phyloP scores from a whole-genome alignment of 1,140 invertebrate species.

The Listronotus oregonensis region DNA sequence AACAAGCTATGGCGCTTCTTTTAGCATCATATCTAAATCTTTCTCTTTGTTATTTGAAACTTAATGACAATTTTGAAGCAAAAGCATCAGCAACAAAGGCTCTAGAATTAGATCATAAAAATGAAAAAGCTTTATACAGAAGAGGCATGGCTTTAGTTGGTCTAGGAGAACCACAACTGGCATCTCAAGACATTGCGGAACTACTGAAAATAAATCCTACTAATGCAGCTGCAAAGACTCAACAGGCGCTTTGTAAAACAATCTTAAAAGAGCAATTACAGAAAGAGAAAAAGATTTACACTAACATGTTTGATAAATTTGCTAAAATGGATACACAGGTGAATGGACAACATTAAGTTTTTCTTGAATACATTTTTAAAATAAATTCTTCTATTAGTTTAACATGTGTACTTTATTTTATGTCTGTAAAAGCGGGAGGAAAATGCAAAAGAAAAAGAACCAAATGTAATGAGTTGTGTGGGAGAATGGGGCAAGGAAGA shows the following conservation, averaged over 20 bases:
- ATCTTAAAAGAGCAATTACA: conserved; percentile 76
- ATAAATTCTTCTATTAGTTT: neutral
- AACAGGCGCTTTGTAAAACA: conserved; percentile 73
- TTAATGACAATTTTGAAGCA: conserved; percentile 74
- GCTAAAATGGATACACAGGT: conserved; percentile 81
- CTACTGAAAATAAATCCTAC: conserved; percentile 65
- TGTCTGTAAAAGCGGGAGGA: conserved; percentile 64
- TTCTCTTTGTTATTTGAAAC: conserved; percentile 84
- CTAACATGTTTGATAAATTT: conserved; percentile 94
- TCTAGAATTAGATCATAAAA: conserved; percentile 75
- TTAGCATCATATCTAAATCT: conserved; percentile 82
- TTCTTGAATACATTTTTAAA: neutral
- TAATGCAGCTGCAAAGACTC: conserved; percentile 83
- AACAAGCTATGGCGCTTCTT: conserved; percentile 67
- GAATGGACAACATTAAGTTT: conserved; percentile 44
- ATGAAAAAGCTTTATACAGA: conserved; percentile 90
- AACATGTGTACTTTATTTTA: conserved; percentile 25
- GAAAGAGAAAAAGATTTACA: conserved; percentile 89
- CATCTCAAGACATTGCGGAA: conserved; percentile 78
- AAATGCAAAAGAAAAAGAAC: conserved; percentile 66
- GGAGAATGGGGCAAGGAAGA: conserved; percentile 75
- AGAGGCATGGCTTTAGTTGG: conserved; percentile 80
- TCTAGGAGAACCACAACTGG: conserved; percentile 78
- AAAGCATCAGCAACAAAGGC: conserved; percentile 72
- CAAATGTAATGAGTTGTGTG: conserved; percentile 72